Percentiles rank a stretch among this genome's conserved stretches.
These are phyloP conservation scores for Varroa destructor DNA, from an alignment of 1,140 invertebrate species.

Conservation along the genomic window DNA sequence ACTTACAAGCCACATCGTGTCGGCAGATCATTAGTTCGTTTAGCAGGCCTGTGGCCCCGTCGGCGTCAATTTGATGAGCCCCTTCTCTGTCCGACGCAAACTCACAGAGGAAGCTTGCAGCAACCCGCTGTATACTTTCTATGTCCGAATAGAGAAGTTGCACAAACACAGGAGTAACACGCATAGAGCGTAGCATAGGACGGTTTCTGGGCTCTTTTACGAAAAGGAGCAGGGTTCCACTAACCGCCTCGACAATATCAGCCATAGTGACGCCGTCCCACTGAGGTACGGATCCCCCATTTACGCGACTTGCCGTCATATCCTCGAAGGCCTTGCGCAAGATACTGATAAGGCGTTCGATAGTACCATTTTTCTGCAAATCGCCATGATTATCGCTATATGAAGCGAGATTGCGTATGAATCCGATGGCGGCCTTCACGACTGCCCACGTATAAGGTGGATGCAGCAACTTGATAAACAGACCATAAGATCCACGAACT, in stretches of 20 bases:
- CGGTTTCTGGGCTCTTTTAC: conserved; percentile 43
- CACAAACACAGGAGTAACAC: conserved; percentile 6
- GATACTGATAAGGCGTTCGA: conserved; percentile 42
- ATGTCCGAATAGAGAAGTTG: conserved; percentile 30
- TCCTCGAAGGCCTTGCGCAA: conserved; percentile 39
- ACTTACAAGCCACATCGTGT: too few relatives aligned
- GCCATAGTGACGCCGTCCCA: conserved; percentile 44
- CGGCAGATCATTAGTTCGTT: too few relatives aligned
- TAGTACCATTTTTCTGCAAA: conserved; percentile 41
- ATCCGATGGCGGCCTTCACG: conserved; percentile 42
- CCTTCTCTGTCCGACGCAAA: conserved; percentile 43
- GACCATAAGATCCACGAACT: conserved; percentile 43
- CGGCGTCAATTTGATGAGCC: conserved; percentile 42
- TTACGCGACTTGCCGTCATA: conserved; percentile 4
- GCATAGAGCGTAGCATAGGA: conserved; percentile 40
- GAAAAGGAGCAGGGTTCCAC: conserved; percentile 45
- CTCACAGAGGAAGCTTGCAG: conserved; percentile 42
- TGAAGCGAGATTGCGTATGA: conserved; percentile 45
- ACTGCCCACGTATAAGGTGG: conserved; percentile 30
- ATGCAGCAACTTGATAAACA: conserved; percentile 43
- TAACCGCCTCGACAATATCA: conserved; percentile 43
- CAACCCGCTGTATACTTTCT: conserved; percentile 43
- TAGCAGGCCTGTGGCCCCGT: conserved; percentile 42
- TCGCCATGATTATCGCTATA: conserved; percentile 42
- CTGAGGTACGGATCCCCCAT: conserved; percentile 44